Conservation (phyloP, 2,113 vertebrate genomes). For the Eptatretus burgeri region DNA sequence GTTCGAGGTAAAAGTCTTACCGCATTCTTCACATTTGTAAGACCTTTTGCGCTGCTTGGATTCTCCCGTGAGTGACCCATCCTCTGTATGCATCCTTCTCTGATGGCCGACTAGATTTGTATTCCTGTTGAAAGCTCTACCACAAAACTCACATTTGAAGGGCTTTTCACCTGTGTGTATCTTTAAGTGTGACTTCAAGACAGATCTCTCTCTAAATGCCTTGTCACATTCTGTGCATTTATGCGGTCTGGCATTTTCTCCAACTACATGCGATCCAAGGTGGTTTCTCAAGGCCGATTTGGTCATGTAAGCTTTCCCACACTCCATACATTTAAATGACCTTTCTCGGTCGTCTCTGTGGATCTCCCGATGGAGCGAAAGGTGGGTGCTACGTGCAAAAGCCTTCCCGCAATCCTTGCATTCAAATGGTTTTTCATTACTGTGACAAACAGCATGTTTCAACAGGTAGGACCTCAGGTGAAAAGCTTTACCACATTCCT, state of each 20-base stretch:
- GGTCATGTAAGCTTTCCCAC: too few relatives aligned
- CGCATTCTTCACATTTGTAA: background rate
- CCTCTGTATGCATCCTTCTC: too few relatives aligned
- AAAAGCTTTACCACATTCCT: background rate
- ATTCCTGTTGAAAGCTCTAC: background rate
- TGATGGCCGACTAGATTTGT: background rate
- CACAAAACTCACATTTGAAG: background rate
- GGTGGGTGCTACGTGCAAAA: background rate
- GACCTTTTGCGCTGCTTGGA: too few relatives aligned
- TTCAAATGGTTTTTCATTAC: background rate
- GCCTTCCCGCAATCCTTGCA: background rate
- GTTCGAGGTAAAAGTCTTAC: background rate
- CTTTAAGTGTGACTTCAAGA: conserved; percentile 1
- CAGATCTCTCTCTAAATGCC: background rate
- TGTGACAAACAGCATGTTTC: background rate
- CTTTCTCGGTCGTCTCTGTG: background rate
- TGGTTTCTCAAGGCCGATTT: too few relatives aligned
- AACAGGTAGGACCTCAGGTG: background rate
- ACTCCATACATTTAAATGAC: too few relatives aligned
- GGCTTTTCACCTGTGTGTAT: conserved; percentile 1
- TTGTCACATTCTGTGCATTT: conserved; percentile 1
- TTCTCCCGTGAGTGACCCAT: too few relatives aligned
- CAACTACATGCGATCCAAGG: background rate
- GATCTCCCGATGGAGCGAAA: background rate
- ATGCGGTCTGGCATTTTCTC: background rate